Conservation (phyloP, 2,888 invertebrate species). For the Thymelicus acteon region DNA sequence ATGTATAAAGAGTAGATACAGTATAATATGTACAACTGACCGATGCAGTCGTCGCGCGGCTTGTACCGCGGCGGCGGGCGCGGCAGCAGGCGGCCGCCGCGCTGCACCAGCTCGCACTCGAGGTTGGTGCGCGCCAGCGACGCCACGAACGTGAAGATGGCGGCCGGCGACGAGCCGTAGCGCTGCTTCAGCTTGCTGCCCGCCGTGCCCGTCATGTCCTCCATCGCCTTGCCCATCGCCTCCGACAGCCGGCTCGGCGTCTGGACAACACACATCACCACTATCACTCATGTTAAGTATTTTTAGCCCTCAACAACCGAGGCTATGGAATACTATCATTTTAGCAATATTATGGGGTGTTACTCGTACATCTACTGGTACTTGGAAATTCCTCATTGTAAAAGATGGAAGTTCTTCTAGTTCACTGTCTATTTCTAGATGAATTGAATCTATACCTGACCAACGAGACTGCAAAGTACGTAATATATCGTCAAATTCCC, state of each 20-base stretch:
- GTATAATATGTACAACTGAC: constrained; percentile 60
- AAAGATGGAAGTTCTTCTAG: no score
- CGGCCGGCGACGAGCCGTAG: constrained; percentile 78
- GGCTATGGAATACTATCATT: no score
- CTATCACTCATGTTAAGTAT: background rate
- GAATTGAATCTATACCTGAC: no score
- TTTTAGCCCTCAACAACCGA: no score
- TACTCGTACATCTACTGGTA: no score
- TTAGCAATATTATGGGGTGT: no score
- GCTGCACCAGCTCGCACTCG: constrained; percentile 95
- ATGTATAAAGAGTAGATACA: no score
- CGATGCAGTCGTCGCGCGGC: constrained; percentile 92
- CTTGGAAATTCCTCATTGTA: no score
- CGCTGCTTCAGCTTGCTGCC: constrained; percentile 92
- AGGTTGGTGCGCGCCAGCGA: constrained; percentile 96
- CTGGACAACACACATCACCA: constrained; percentile 61
- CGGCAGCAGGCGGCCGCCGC: constrained; percentile 89
- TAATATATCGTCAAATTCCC: no score
- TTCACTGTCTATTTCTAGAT: no score
- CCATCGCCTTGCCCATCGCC: constrained; percentile 96
- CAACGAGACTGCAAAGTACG: no score
- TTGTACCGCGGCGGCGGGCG: constrained; percentile 87
- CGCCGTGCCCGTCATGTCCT: constrained; percentile 95
- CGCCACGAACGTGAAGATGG: constrained; percentile 93
- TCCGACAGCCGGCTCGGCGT: constrained; percentile 90